Evolutionary conservation across 2,797 vertebrate genomes (phyloP).

Genomic region (Aselliscus stoliczkanus): DNA sequence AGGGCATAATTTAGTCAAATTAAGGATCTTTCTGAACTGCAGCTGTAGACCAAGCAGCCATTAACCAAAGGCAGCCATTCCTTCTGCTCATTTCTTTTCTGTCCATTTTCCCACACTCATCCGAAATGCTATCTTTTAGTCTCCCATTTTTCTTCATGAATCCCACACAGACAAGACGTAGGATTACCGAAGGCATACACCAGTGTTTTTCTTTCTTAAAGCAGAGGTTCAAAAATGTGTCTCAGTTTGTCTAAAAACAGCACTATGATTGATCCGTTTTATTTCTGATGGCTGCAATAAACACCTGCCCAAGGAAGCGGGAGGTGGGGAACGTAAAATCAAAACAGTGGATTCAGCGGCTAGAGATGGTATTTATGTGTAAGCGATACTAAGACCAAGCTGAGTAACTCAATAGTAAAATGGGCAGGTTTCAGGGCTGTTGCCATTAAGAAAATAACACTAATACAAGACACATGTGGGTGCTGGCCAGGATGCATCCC

Average conservation of each 20-base stretch:
- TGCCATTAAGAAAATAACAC: slow-evolving; percentile 77
- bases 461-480: slow-evolving; percentile 80
- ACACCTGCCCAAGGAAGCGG: not conserved
- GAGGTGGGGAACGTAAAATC: not conserved
- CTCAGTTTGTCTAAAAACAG: not conserved
- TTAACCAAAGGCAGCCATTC: slow-evolving; percentile 48
- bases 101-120: slow-evolving; percentile 47
- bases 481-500: slow-evolving; percentile 56
- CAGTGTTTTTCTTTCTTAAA: not conserved
- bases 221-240: not conserved
- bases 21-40: slow-evolving; percentile 58
- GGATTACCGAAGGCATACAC: slow-evolving; percentile 55
- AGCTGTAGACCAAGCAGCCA: slow-evolving; percentile 51
- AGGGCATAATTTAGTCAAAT: slow-evolving; percentile 60
- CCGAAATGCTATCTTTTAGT: slow-evolving; percentile 19
- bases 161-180: slow-evolving; percentile 64
- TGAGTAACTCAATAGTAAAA: slow-evolving; percentile 75
- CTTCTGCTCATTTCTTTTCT: slow-evolving; percentile 67
- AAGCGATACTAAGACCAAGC: slow-evolving; percentile 71
- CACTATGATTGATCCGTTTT: not conserved
- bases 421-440: slow-evolving; percentile 71
- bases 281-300: slow-evolving; percentile 19
- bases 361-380: slow-evolving; percentile 56
- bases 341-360: slow-evolving; percentile 40
- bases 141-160: slow-evolving; percentile 39